Evolutionary conservation across 2,797 vertebrate genomes (phyloP).

Genomic region (Tenualosa thibaudeaui): DNA sequence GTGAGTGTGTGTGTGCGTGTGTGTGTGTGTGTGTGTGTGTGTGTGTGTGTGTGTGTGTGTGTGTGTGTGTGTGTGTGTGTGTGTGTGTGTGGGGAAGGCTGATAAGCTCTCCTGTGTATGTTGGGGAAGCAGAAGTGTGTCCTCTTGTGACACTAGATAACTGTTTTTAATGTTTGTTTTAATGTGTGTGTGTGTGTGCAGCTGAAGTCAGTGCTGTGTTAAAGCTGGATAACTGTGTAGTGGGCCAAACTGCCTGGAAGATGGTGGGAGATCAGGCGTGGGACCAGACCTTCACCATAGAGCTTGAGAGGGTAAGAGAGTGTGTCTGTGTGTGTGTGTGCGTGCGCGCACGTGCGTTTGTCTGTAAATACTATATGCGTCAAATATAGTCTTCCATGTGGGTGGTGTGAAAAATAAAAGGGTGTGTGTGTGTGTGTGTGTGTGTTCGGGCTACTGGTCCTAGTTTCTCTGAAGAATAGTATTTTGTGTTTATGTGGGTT

Average conservation of each 20-base stretch:
- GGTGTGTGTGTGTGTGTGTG: background rate
- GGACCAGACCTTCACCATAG: slow-evolving; percentile 85
- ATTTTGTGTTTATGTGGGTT: background rate
- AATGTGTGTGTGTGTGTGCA: slow-evolving; percentile 61
- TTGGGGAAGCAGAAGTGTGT: slow-evolving; percentile 46
- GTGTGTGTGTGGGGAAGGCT: background rate
- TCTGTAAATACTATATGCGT: background rate
- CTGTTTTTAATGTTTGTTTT: background rate
- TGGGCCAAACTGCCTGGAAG: slow-evolving; percentile 89
- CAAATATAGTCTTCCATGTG: too few relatives aligned
- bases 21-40: slow-evolving; percentile 1
- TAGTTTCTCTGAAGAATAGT: background rate
- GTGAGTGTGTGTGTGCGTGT: slow-evolving; percentile 19
- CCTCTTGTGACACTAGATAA: background rate
- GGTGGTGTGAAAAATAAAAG: too few relatives aligned
- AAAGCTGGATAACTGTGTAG: slow-evolving; percentile 87
- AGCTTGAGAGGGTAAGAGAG: slow-evolving; percentile 81
- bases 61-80: background rate
- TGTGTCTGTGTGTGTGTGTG: slow-evolving; percentile 36
- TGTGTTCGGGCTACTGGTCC: background rate
- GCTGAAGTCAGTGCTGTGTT: slow-evolving; percentile 87
- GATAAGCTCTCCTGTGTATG: too few relatives aligned
- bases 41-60: slow-evolving; percentile 39
- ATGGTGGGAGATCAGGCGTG: slow-evolving; percentile 77
- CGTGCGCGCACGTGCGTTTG: background rate